A percentile compares a stretch with the other conserved stretches of the same genome.
phyloP scores from a whole-genome alignment of 2,888 invertebrate species.

The Microctonus hyperodae region DNA sequence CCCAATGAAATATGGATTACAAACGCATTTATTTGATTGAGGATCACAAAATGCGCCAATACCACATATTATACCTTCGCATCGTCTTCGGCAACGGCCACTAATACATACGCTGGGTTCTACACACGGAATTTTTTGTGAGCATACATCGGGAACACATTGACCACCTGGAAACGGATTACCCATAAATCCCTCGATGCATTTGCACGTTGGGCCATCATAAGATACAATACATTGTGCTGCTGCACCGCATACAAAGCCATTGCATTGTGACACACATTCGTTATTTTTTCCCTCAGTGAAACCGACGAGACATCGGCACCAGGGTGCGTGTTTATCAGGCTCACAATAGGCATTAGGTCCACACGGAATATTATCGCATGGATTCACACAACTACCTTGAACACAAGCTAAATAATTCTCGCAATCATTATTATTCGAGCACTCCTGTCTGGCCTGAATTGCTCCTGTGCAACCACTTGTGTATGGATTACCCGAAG shows the following conservation, averaged over 20 bases:
- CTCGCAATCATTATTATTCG: slow-evolving; percentile 78
- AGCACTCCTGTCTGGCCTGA: slow-evolving; percentile 72
- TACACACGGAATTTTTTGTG: slow-evolving; percentile 77
- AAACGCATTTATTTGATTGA: slow-evolving; percentile 82
- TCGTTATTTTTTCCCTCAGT: slow-evolving; percentile 80
- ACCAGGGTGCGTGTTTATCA: slow-evolving; percentile 88
- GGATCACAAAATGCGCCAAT: slow-evolving; percentile 87
- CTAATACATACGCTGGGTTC: slow-evolving; percentile 84
- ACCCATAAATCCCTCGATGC: slow-evolving; percentile 84
- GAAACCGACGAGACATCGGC: slow-evolving; percentile 84
- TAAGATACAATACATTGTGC: slow-evolving; percentile 87
- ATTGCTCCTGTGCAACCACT: slow-evolving; percentile 73
- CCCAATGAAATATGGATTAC: slow-evolving; percentile 86
- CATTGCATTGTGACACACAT: slow-evolving; percentile 83
- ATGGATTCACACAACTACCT: slow-evolving; percentile 83
- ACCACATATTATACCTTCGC: slow-evolving; percentile 86
- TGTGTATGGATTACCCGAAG: slow-evolving; percentile 85
- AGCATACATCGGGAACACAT: slow-evolving; percentile 84
- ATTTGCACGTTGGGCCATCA: slow-evolving; percentile 87
- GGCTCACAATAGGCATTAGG: slow-evolving; percentile 87
- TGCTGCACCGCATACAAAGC: slow-evolving; percentile 79
- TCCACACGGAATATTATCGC: slow-evolving; percentile 79
- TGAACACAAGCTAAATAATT: slow-evolving; percentile 80
- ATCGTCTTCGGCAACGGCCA: slow-evolving; percentile 87
- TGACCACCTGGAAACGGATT: slow-evolving; percentile 92